Base-by-base conservation (phyloP, 2,797 vertebrate species). In the Protosalanx chinensis region DNA sequence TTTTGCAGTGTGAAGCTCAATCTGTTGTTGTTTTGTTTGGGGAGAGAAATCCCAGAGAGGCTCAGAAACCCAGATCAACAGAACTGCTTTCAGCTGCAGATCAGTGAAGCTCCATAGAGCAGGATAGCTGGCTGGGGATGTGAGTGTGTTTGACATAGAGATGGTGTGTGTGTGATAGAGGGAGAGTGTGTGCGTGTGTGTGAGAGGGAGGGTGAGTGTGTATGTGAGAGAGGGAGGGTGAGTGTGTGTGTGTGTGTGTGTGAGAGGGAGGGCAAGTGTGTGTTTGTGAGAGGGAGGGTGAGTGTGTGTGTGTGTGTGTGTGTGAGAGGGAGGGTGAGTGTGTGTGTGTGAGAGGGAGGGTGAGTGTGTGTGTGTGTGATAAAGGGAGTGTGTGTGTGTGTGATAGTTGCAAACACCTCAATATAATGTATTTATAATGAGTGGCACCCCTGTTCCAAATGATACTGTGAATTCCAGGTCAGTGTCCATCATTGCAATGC, bases 21-120 rank as follows among this genome's bases (percentile, higher is more conserved):
- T 82, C 73, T 81, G 68, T 68, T 84, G 64, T 72, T 83, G 53
- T 73, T 69, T 85, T 88, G 79, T 86, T 85, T 85, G 75, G 75
- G 76, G 82, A 72, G 73, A 78, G 58, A 66, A 82, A 74, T 85
- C 84, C 85, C 86, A 6, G 77, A 57, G 79, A 82, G 15, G 64
- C 75, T 73, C 68, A 76, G 73, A 81, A 72, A 76, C 72, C 41
- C 77, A 73, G 81, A 79, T 69, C 85, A 82, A 73, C 84, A 84
- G 81, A 76, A 83, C 78, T 65, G 80, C 78, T 84, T 83, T 87
- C 84, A 83, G 84, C 76, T 87, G 84, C 82, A 85, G 80, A 89
- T 89, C 83, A 87, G 83, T 82, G 85, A 78, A 78, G 84, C 87
- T 80, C 71, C 85, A 37, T 37, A 37, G 35, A 37, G 35, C 35